A percentile compares a stretch with the other conserved stretches of the same genome.
These are phyloP conservation scores for Poliocrania exsul DNA, from an alignment of 2,797 vertebrate genomes.

Conservation along the genomic window DNA sequence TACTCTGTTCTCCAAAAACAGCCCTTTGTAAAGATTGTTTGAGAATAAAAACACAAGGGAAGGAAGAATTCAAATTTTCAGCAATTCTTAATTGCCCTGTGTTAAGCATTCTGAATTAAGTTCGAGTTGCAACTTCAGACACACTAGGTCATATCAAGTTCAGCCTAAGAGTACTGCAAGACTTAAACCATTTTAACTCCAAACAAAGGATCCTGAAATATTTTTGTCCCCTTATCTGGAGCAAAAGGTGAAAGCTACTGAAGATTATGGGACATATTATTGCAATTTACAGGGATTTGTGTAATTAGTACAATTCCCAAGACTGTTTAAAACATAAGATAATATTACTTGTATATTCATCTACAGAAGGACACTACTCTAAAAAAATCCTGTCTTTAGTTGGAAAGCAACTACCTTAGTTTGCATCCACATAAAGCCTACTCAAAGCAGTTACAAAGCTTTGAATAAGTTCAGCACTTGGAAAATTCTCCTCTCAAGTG, in stretches of 20 bases:
- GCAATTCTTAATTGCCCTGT: slow-evolving; percentile 20
- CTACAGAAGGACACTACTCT: neutral
- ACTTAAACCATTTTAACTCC: slow-evolving; percentile 37
- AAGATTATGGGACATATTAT: neutral
- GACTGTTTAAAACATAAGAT: slow-evolving; percentile 5
- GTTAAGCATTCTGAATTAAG: slow-evolving; percentile 61
- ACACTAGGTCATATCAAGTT: slow-evolving; percentile 59
- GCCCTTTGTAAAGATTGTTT: slow-evolving; percentile 61
- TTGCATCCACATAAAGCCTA: neutral
- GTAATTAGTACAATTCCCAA: neutral
- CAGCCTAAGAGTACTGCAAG: slow-evolving; percentile 19
- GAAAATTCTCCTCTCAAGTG: neutral
- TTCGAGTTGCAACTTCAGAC: slow-evolving; percentile 24
- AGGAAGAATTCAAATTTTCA: slow-evolving; percentile 48
- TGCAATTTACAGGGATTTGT: slow-evolving; percentile 30
- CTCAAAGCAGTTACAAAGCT: neutral
- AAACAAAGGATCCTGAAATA: slow-evolving; percentile 22
- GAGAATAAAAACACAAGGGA: slow-evolving; percentile 57
- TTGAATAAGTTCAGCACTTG: neutral
- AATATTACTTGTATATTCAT: neutral
- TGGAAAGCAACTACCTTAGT: slow-evolving; percentile 5
- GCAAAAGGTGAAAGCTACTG: slow-evolving; percentile 11
- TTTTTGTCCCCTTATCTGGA: slow-evolving; percentile 40
- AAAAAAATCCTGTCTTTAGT: neutral
- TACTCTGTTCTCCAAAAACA: slow-evolving; percentile 63